These are phyloP conservation scores for Staurois parvus DNA, from an alignment of 2,797 vertebrate genomes.

Conservation along the genomic window DNA sequence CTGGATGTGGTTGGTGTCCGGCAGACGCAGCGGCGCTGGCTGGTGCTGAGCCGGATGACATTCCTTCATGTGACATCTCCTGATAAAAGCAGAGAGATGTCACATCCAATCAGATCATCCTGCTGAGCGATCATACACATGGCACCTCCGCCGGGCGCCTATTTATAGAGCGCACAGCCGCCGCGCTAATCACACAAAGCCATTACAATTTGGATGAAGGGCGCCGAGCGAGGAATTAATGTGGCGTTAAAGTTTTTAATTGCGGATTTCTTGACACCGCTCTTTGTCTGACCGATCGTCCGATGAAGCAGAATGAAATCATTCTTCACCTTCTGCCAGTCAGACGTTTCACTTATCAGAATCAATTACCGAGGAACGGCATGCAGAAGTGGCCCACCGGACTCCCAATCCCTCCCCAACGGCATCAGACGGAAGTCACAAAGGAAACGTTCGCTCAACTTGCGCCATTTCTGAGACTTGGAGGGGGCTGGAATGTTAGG, in stretches of 20 bases:
- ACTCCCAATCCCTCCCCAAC: background rate
- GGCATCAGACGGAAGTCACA: background rate
- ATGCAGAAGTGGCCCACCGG: background rate
- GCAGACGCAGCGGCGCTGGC: background rate
- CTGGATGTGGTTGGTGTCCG: no score
- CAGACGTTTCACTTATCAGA: background rate
- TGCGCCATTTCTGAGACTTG: no score
- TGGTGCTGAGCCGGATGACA: conserved; percentile 58
- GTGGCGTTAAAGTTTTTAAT: conserved; percentile 43
- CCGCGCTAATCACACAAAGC: conserved; percentile 29
- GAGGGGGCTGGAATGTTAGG: background rate
- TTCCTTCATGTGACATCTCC: conserved; percentile 68
- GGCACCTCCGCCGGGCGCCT: conserved; percentile 15
- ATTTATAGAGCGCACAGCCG: conserved; percentile 21
- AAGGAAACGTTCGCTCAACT: no score
- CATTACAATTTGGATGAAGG: conserved; percentile 38
- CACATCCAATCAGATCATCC: conserved; percentile 65
- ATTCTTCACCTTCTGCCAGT: conserved; percentile 6
- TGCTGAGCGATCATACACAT: conserved; percentile 16
- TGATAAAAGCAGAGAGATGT: conserved; percentile 66
- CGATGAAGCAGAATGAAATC: background rate
- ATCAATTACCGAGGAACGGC: background rate
- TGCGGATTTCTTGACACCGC: conserved; percentile 11
- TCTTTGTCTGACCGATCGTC: conserved; percentile 25
- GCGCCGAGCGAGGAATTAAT: conserved; percentile 6